Evolutionary conservation across 1,140 invertebrate species (phyloP).

Genomic region (Carposina sasakii): DNA sequence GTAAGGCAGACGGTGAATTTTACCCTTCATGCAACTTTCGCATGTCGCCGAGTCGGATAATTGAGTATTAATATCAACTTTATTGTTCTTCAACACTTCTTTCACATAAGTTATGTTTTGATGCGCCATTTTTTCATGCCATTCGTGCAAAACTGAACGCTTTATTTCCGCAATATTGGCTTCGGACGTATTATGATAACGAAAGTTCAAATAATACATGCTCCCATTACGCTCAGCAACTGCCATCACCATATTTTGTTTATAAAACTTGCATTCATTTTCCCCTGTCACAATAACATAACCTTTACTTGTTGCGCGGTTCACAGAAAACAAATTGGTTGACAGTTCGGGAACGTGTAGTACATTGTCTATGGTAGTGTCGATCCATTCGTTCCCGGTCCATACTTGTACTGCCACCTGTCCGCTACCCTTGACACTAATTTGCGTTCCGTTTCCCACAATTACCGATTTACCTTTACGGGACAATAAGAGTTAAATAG

Average conservation of each 20-base stretch:
- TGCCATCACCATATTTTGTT: constrained; percentile 3
- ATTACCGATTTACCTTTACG: constrained; percentile 1
- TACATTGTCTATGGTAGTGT: constrained; percentile 8
- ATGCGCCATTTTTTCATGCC: constrained; percentile 37
- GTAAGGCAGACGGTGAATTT: constrained; percentile 16
- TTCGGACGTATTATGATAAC: background rate
- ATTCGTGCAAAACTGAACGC: constrained; percentile 15
- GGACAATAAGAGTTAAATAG: constrained; percentile 21
- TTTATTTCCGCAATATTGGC: constrained; percentile 10
- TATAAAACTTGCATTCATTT: background rate
- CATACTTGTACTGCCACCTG: background rate
- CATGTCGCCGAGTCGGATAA: constrained; percentile 9
- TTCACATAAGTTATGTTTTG: constrained; percentile 36
- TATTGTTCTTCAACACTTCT: constrained; percentile 15
- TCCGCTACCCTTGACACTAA: background rate
- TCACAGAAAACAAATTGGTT: constrained; percentile 14
- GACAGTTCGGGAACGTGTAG: constrained; percentile 10
- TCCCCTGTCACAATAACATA: background rate
- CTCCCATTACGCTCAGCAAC: background rate
- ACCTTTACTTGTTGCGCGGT: background rate
- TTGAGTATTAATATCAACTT: constrained; percentile 5
- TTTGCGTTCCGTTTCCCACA: constrained; percentile 1
- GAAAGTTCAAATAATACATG: constrained; percentile 7
- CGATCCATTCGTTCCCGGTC: constrained; percentile 1
- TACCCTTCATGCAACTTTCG: constrained; percentile 16